These are phyloP conservation scores for Cryptus armator DNA, from an alignment of 2,888 invertebrate species.

Conservation along the genomic window DNA sequence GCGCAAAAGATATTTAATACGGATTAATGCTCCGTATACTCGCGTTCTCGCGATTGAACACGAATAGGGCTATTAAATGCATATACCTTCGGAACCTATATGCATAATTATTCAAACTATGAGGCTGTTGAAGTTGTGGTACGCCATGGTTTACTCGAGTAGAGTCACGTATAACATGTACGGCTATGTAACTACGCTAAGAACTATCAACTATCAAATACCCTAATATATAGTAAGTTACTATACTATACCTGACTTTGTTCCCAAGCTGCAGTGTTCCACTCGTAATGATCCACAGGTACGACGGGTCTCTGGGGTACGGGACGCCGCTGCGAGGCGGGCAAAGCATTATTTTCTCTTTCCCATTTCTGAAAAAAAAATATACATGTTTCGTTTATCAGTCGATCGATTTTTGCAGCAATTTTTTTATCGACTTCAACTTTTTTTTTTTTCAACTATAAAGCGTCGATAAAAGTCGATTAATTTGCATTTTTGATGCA, in stretches of 20 bases:
- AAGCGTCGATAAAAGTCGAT: too few relatives aligned
- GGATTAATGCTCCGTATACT: slow-evolving; percentile 48
- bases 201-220: not conserved
- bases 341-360: slow-evolving; percentile 87
- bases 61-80: slow-evolving; percentile 51
- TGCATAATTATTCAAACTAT: slow-evolving; percentile 18
- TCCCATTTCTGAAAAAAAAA: slow-evolving; percentile 87
- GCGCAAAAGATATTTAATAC: slow-evolving; percentile 38
- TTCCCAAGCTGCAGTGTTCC: slow-evolving; percentile 87
- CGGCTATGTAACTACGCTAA: not conserved
- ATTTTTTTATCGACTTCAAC: not conserved
- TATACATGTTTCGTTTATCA: not conserved
- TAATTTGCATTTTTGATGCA: too few relatives aligned
- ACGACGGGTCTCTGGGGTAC: slow-evolving; percentile 86
- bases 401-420: not conserved
- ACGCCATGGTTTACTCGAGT: not conserved
- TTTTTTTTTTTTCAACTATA: not conserved
- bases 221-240: not conserved
- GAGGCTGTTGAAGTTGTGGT: slow-evolving; percentile 11
- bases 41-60: slow-evolving; percentile 36
- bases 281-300: slow-evolving; percentile 84
- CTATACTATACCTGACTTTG: slow-evolving; percentile 85
- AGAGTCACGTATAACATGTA: slow-evolving; percentile 26
- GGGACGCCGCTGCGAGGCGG: slow-evolving; percentile 86
- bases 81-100: slow-evolving; percentile 33